Conservation (phyloP, 2,797 vertebrate genomes). For the Streptopelia turtur region DNA sequence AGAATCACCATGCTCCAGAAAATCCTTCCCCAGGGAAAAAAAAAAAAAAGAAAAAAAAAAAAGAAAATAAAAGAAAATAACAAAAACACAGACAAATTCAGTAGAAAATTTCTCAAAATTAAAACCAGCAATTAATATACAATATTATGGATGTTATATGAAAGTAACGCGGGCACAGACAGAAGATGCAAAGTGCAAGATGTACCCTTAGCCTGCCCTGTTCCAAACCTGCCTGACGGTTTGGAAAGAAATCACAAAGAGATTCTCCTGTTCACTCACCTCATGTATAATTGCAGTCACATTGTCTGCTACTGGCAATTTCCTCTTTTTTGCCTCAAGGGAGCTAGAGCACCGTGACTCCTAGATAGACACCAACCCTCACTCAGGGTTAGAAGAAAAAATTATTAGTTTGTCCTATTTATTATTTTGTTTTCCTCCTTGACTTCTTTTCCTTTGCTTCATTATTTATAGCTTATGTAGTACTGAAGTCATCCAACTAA, state of each 20-base stretch:
- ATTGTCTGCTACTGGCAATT: neutral
- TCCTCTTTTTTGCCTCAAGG: neutral
- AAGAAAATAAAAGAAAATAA: neutral
- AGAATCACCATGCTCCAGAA: neutral
- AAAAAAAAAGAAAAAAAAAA: neutral
- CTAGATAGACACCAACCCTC: neutral
- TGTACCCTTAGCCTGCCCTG: neutral
- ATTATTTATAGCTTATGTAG: neutral
- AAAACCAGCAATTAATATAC: neutral
- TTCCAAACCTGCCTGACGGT: neutral
- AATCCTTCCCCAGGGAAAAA: neutral
- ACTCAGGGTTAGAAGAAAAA: neutral
- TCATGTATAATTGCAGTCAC: neutral
- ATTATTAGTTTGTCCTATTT: neutral
- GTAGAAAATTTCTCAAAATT: neutral
- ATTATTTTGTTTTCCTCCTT: neutral
- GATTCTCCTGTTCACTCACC: neutral
- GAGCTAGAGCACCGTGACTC: neutral
- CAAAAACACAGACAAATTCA: neutral
- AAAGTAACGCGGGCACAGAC: neutral
- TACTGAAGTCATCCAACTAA: neutral
- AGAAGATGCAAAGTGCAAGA: neutral
- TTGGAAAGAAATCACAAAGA: neutral
- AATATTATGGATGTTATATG: neutral
- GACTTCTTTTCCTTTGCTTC: neutral